These are phyloP conservation scores for Nettapus auritus DNA, from an alignment of 2,113 vertebrate species.

Conservation along the genomic window DNA sequence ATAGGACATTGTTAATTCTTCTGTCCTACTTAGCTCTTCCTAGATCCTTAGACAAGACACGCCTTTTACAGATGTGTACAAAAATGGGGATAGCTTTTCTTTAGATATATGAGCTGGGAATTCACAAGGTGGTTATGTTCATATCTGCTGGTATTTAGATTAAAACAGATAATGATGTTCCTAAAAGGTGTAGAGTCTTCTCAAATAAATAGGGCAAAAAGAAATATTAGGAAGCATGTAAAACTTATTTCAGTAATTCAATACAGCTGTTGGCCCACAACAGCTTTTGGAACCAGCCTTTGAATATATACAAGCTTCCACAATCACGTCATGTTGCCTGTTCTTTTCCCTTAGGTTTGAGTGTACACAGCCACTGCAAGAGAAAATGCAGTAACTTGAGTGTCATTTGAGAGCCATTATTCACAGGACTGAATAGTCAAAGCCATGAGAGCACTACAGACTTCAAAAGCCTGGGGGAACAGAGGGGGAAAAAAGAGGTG, in stretches of 20 bases:
- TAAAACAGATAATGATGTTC: neutral
- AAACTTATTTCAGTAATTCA: neutral
- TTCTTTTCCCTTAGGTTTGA: neutral
- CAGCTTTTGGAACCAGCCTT: neutral
- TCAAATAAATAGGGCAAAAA: neutral
- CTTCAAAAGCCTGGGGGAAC: neutral
- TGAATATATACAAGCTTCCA: neutral
- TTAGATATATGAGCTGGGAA: neutral
- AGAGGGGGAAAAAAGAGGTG: neutral
- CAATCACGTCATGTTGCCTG: fast-evolving
- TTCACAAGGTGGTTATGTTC: neutral
- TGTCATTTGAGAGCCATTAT: neutral
- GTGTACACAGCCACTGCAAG: neutral
- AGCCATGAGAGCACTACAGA: neutral
- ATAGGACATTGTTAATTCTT: neutral
- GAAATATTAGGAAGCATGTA: neutral
- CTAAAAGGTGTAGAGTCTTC: neutral
- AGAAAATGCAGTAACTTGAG: neutral
- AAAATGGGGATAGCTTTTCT: neutral
- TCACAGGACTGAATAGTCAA: neutral
- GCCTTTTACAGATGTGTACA: neutral
- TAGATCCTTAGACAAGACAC: neutral
- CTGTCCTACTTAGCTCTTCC: neutral
- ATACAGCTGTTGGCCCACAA: neutral
- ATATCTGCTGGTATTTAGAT: neutral